phyloP scores from a whole-genome alignment of 2,113 vertebrate genomes.

The Ellobius talpinus region DNA sequence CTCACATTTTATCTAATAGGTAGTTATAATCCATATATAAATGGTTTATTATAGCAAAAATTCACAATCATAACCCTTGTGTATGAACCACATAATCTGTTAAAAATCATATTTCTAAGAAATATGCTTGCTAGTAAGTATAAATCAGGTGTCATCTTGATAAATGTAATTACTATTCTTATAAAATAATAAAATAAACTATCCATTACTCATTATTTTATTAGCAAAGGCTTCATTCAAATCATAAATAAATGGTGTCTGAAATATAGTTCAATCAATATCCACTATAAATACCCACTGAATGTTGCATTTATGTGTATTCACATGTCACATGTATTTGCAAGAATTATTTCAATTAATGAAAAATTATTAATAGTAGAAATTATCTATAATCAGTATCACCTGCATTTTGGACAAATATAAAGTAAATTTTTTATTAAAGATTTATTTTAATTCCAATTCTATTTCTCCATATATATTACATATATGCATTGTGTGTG shows the following conservation, averaged over 20 bases:
- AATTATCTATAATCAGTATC: not conserved
- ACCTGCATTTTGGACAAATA: not conserved
- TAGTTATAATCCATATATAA: not conserved
- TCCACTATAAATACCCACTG: not conserved
- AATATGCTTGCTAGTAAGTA: not conserved
- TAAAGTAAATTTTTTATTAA: not conserved
- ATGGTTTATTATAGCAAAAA: not conserved
- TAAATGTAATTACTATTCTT: not conserved
- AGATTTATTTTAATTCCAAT: not conserved
- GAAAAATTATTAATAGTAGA: not conserved
- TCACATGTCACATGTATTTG: not conserved
- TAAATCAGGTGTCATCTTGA: not conserved
- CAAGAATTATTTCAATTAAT: not conserved
- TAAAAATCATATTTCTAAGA: not conserved
- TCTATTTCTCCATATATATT: not conserved
- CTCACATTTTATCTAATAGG: not conserved
- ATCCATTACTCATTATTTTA: not conserved
- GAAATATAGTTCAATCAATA: not conserved
- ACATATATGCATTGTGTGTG: not conserved
- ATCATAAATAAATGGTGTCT: not conserved
- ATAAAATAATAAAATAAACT: not conserved
- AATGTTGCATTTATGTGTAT: not conserved
- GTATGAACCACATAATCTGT: not conserved
- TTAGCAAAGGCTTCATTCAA: not conserved
- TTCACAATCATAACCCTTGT: not conserved